Base-by-base conservation (phyloP, 2,113 vertebrate genomes). In the Pardalotus punctatus region DNA sequence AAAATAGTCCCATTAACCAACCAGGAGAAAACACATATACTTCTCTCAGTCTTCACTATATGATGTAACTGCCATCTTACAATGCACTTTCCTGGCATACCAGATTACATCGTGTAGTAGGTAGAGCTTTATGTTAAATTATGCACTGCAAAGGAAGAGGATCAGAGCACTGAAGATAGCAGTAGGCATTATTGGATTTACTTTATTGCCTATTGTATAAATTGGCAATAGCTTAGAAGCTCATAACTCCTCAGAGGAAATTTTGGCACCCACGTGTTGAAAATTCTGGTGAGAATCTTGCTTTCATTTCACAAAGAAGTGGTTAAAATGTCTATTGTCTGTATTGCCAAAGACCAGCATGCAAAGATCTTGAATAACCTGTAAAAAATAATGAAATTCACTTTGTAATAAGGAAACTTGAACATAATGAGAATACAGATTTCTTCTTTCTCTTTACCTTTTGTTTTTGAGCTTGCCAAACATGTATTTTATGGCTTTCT, bases 71-170 rank as follows among this genome's bases (percentile, higher is more conserved):
- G 28, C 40, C 27, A 56, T 78, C 43, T 48, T 73, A 22, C 13
- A 35, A 31, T 3, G 25, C 24, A 17, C 45, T 90, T 93, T 29
- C 79, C 71, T 69, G 76, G 38, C 69, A 61, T 35, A 36, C 28
- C 62, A 35, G 70, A 71, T 73, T 50, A 69, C 20, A 77, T 57
- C 6, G 3, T 67, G 40, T 70, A 87, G 72, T 66, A 65, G 70
- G 84, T 29, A 36, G 82, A 81, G 24, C 48, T 86, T 85, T 77
- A 88, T 82, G 82, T 92, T 95, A 94, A 95, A 87, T 91, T 91
- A 97, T 89, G 80, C 58, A 5, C 77, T 58, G 58, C 65, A 89
- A 96, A 60, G 28, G n/a, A 84, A 92, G 85, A 93, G 42, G 43
- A 92, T 88, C 87, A 86, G 50, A 92, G 45, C 27, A 40, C 38